Evolutionary conservation across 2,888 invertebrate species (phyloP).

Genomic region (Conus canariensis): DNA sequence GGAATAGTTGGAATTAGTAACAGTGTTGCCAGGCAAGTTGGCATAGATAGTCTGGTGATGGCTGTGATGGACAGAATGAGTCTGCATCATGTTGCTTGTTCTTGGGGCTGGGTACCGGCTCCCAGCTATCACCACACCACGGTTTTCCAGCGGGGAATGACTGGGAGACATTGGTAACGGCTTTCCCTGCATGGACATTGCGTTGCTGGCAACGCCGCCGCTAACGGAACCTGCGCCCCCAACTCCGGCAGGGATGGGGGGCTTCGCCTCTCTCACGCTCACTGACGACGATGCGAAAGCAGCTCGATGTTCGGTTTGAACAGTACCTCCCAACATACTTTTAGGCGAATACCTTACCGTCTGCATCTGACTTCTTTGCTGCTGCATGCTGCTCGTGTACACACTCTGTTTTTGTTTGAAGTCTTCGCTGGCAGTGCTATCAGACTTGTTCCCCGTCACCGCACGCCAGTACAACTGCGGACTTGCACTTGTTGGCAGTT

Average conservation of each 20-base stretch:
- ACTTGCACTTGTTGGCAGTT: constrained; percentile 47
- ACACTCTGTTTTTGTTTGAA: constrained; percentile 50
- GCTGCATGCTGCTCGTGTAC: constrained; percentile 50
- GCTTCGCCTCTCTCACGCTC: constrained; percentile 50
- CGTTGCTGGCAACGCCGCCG: constrained; percentile 37
- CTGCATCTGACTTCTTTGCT: constrained; percentile 47
- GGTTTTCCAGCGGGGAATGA: constrained; percentile 41
- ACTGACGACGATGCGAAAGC: constrained; percentile 47
- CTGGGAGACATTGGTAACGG: constrained; percentile 38
- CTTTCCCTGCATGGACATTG: constrained; percentile 47
- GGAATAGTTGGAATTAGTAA: constrained; percentile 57
- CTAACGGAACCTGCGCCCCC: constrained; percentile 32
- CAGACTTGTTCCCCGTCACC: constrained; percentile 50
- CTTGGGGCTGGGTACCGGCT: constrained; percentile 53
- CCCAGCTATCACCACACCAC: constrained; percentile 65
- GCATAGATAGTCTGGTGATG: constrained; percentile 48
- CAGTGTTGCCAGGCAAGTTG: constrained; percentile 41
- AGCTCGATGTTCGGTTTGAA: constrained; percentile 48
- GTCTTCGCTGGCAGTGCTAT: constrained; percentile 49
- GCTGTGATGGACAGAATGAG: constrained; percentile 50
- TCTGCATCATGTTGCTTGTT: constrained; percentile 52
- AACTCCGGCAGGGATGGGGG: constrained; percentile 49
- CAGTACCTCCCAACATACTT: constrained; percentile 48
- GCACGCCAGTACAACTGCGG: constrained; percentile 54
- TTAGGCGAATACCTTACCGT: constrained; percentile 50